phyloP scores from a whole-genome alignment of 64 coral and sea anemone genomes.

The Stylophora pistillata region DNA sequence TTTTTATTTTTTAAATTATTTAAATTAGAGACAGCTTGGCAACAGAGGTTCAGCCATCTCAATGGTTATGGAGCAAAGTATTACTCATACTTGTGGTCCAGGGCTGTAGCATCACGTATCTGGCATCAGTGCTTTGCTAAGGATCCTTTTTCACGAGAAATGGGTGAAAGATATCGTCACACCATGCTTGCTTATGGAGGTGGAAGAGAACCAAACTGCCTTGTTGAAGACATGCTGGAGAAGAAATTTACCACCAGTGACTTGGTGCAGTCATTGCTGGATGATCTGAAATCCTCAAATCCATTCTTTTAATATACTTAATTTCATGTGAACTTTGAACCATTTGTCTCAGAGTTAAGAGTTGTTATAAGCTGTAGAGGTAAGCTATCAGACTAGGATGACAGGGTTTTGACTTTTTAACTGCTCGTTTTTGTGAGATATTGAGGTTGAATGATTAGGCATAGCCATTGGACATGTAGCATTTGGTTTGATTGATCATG shows the following conservation, averaged over 20 bases:
- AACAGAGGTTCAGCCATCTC: constrained; percentile 93
- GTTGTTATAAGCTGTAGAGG: too few relatives aligned
- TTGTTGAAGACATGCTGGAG: constrained; percentile 92
- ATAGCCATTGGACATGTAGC: too few relatives aligned
- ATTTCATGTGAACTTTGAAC: not conserved
- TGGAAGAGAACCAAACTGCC: constrained; percentile 66
- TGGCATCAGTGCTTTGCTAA: constrained; percentile 93
- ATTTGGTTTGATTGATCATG: too few relatives aligned
- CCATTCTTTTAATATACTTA: constrained; percentile 59
- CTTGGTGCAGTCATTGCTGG: constrained; percentile 80
- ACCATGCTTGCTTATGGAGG: constrained; percentile 90
- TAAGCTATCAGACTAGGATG: too few relatives aligned
- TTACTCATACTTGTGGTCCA: constrained; percentile 95
- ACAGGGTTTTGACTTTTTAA: too few relatives aligned
- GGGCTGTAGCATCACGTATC: constrained; percentile 89
- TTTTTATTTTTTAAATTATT: not conserved
- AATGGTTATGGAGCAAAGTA: constrained; percentile 96
- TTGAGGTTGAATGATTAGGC: too few relatives aligned
- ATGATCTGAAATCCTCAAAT: constrained; percentile 73
- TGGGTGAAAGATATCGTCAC: constrained; percentile 83
- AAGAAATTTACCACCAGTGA: constrained; percentile 67
- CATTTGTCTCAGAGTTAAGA: too few relatives aligned
- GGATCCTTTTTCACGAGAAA: constrained; percentile 81
- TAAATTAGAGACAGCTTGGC: constrained; percentile 85
- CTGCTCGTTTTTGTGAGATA: too few relatives aligned